Evolutionary conservation across 1,140 invertebrate genomes (phyloP), one percentile per base, ranked within the genome.

Genomic region (Forficula auricularia): DNA sequence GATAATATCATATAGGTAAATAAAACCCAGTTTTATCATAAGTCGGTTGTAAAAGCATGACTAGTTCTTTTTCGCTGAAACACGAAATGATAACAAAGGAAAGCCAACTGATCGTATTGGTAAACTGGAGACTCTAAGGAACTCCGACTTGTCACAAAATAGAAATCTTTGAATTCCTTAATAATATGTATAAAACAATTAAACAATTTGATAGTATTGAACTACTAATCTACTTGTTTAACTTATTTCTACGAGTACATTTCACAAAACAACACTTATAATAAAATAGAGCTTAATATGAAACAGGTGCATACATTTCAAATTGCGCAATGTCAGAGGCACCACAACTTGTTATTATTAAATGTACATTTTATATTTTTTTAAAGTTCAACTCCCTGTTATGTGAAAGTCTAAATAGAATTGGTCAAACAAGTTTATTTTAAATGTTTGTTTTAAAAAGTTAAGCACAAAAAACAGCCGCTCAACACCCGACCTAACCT

Each of bases 251-350:
- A 46, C 45, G 30, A 37, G 45, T 48, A 45, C 47, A 48, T 44
- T 44, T 48, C 47, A 45, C 47, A 48, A 48, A 48, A 48, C 46
- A 43, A 47, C 44, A 42, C 44, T 32, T 40, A 48, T 48, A 48
- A 39, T 48, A 48, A 48, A 48, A 48, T 48, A 48, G 47, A 48
- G 43, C 43, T 40, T 46, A 48, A 45, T 42, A 48, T 45, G 39
- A 38, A 48, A 48, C 43, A 48, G 42, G 47, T 43, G 47, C 41
- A 42, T 42, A 42, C 40, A 48, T 45, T 44, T 37, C 42, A 37
- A 48, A 48, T 40, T 46, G 36, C 31, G 45, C 43, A 48, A 48
- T 46, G 40, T 40, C 44, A 38, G 37, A 47, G 47, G 47, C 47
- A 48, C 47, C 47, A 43, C 39, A 41, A 27, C 4, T 44, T 40